Percentiles rank a stretch among this genome's conserved stretches.
These are phyloP conservation scores for Ficedula albicollis DNA, from an alignment of 2,797 vertebrate species.

Conservation along the genomic window DNA sequence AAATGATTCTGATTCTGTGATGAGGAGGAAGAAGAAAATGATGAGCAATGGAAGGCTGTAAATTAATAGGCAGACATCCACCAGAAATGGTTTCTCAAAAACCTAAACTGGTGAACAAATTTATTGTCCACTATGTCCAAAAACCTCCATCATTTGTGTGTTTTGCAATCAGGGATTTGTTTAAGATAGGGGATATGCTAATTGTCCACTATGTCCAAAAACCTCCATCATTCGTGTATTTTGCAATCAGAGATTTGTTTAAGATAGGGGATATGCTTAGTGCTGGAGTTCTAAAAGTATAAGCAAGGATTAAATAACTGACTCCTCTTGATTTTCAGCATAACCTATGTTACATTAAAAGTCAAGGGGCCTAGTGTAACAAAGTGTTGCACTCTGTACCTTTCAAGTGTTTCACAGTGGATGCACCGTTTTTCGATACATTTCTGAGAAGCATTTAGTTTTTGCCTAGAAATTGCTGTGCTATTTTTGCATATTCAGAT, in stretches of 20 bases:
- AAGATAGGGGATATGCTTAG: neutral
- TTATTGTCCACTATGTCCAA: neutral
- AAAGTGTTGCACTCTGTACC: neutral
- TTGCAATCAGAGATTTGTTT: neutral
- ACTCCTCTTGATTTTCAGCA: neutral
- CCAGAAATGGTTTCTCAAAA: neutral
- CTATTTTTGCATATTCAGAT: slow-evolving; percentile 55
- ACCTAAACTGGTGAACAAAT: neutral
- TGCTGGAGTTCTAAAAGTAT: neutral
- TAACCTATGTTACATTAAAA: neutral
- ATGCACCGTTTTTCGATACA: neutral
- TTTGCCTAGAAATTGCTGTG: slow-evolving; percentile 32
- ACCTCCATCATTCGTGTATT: rapidly evolving
- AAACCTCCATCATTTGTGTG: neutral
- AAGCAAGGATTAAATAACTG: neutral
- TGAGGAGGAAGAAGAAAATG: neutral
- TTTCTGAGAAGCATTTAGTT: neutral
- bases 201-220: too few relatives aligned
- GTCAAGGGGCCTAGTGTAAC: neutral
- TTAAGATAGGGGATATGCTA: neutral
- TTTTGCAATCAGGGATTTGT: neutral
- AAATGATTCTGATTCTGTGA: neutral
- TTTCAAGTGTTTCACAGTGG: neutral
- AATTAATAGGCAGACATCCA: neutral
- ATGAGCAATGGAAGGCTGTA: neutral